Conservation (phyloP, 2,888 invertebrate genomes). For the Carterocephalus palaemon region DNA sequence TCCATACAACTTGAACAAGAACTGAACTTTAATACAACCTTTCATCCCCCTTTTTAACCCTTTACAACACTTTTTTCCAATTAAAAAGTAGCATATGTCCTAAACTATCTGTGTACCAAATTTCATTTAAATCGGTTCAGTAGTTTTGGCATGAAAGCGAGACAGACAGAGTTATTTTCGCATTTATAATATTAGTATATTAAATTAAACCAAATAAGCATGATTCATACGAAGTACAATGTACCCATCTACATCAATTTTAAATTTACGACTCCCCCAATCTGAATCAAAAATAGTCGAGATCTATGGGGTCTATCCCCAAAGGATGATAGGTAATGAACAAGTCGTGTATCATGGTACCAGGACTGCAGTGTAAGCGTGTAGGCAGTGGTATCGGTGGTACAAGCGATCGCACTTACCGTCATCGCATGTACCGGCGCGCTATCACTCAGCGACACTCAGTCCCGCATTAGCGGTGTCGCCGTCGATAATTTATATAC, state of each 20-base stretch:
- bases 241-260: constrained; percentile 1
- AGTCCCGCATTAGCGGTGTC: constrained; percentile 71
- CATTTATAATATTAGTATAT: too few relatives aligned
- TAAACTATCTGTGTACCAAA: too few relatives aligned
- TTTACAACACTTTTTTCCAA: too few relatives aligned
- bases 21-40: too few relatives aligned
- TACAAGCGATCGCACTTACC: constrained; percentile 77
- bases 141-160: too few relatives aligned
- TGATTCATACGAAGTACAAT: too few relatives aligned
- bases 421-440: constrained; percentile 69
- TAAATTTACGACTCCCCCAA: constrained; percentile 5
- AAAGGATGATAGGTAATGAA: constrained; percentile 48
- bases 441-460: constrained; percentile 72
- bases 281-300: constrained; percentile 31
- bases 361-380: constrained; percentile 47
- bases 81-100: too few relatives aligned
- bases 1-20: too few relatives aligned
- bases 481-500: constrained; percentile 70
- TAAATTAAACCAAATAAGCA: too few relatives aligned
- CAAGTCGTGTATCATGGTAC: constrained; percentile 43
- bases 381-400: constrained; percentile 62
- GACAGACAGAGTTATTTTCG: too few relatives aligned
- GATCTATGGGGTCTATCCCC: constrained; percentile 32
- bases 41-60: too few relatives aligned
- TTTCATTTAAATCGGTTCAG: too few relatives aligned